Evolutionary conservation across 2,888 invertebrate genomes (phyloP).

Genomic region (Nemotelus pantherinus): DNA sequence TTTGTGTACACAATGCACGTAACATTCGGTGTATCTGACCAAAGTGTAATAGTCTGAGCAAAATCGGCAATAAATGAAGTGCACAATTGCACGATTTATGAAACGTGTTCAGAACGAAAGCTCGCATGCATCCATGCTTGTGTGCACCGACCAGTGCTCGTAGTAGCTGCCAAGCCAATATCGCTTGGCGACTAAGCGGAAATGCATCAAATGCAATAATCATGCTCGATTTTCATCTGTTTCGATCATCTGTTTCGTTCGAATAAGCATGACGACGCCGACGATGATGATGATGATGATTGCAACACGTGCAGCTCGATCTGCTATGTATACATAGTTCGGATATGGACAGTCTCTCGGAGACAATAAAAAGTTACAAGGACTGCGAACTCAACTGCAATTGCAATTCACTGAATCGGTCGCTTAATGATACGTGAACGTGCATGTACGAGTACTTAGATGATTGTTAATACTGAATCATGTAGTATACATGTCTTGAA

Average conservation of each 20-base stretch:
- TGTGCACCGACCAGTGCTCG: background rate
- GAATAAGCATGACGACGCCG: background rate
- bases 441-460: no score
- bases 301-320: background rate
- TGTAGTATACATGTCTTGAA: no score
- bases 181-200: background rate
- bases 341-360: no score
- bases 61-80: background rate
- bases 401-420: no score
- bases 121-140: background rate
- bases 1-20: no score
- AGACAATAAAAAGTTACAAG: no score
- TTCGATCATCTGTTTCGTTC: background rate
- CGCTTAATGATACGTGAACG: no score
- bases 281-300: background rate
- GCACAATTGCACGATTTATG: background rate
- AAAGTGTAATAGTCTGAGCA: background rate
- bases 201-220: constrained; percentile 9
- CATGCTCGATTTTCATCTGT: background rate
- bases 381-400: no score
- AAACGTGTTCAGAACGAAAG: background rate
- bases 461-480: no score
- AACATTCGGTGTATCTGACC: no score
- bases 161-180: no score
- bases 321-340: no score